Base-by-base conservation (phyloP, 2,888 invertebrate genomes). In the Parasteatoda lunata region DNA sequence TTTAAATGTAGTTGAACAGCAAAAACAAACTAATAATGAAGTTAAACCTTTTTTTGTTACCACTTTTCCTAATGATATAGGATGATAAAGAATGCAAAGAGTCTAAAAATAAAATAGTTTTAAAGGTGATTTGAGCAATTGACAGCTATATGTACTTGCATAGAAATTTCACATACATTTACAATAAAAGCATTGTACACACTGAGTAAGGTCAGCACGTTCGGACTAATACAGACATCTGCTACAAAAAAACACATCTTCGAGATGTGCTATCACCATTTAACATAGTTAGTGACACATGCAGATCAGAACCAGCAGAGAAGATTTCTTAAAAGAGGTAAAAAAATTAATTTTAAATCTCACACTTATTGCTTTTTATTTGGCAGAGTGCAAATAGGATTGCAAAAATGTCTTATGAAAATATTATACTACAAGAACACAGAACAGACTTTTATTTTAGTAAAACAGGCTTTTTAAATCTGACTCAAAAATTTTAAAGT, bases 361-460 rank as follows among this genome's bases (percentile, higher is more conserved):
- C 54, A 81, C 76, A 80, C 71, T 86, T 86, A 86, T 86, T 86
- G 85, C 85, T 86, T 85, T 47, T 79, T 76, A 76, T 86, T 86
- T 86, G 85, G 85, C 80, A 80, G 76, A 86, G 85, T 86, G 85
- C 85, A 86, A 86, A 86, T 80, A 68, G 79, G 80, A 71, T 86
- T 86, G 85, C 85, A 86, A 86, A 86, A 80, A 59, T 59, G 73
- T 68, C 76, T 70, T 86, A 86, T 72, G 85, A 86, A 86, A 86
- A 86, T 86, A 86, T 81, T 47, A 80, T 59, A 66, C 85, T 86
- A 86, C 85, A 80, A 86, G 77, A 86, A 86, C 80, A 81, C 71
- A 86, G 71, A 86, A 81, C 65, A 77, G 69, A 79, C 66, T 75
- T 72, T 51, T 77, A 13, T 59, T 59, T 8, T 54, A 59, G 15